These are phyloP conservation scores for Tetraodon nigroviridis DNA, from an alignment of 2,113 vertebrate genomes.

Conservation along the genomic window DNA sequence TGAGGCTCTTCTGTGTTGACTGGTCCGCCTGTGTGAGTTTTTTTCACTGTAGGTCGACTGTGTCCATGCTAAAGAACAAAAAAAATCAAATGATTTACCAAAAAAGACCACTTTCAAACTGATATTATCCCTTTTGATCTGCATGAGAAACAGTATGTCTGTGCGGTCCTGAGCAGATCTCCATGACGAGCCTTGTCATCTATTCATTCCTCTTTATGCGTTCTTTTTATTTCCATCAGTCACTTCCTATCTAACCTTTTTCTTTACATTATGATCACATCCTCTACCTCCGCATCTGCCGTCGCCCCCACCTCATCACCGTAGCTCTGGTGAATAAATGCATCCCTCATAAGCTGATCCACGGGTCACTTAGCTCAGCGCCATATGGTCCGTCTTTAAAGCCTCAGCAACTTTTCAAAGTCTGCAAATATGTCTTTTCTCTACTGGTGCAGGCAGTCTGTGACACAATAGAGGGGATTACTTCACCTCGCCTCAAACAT, in stretches of 20 bases:
- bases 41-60: too few relatives aligned
- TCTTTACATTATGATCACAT: background rate
- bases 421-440: background rate
- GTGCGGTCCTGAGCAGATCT: conserved; percentile 7
- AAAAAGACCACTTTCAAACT: too few relatives aligned
- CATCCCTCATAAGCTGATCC: conserved; percentile 40
- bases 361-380: conserved; percentile 39
- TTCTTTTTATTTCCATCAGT: background rate
- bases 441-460: background rate
- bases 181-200: conserved; percentile 17
- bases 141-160: background rate
- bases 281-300: conserved; percentile 20
- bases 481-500: background rate
- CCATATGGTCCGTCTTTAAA: conserved; percentile 43
- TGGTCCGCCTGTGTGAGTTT: too few relatives aligned
- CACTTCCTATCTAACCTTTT: background rate
- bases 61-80: too few relatives aligned
- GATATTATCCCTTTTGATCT: too few relatives aligned
- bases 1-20: too few relatives aligned
- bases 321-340: conserved; percentile 59
- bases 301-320: conserved; percentile 9
- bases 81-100: too few relatives aligned
- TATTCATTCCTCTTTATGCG: conserved; percentile 9
- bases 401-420: background rate
- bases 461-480: background rate